Base-by-base conservation (phyloP, 2,888 invertebrate genomes). In the Chromoteleia sp. region DNA sequence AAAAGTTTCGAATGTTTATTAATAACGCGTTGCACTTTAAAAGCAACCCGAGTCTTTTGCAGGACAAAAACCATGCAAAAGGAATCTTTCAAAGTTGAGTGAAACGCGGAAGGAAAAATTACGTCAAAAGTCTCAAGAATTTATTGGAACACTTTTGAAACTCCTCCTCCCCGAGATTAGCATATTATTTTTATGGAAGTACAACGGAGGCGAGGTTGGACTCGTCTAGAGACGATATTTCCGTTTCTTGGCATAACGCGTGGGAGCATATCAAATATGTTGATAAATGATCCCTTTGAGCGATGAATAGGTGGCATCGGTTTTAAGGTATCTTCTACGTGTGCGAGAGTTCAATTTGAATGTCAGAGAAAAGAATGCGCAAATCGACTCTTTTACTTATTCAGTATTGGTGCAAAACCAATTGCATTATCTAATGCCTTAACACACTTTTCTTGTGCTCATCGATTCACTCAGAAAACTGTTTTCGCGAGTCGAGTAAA, bases 241-340 rank as follows among this genome's bases (percentile, higher is more conserved):
- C 78, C 82, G 83, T 84, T 80, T 83, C 80, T 83, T 70, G 80
- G 84, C 68, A 70, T 84, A 82, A 84, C 84, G 85, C 84, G 86
- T 86, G 84, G 85, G 86, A 89, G 89, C 90, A 89, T 89, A 91
- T 91, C 91, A 90, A 91, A 91, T 91, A 91, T 90, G 91, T 91
- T 91, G 91, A 91, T 91, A 91, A 91, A 91, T 90, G 91, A 90
- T 91, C 86, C 88, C 90, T 91, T 89, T 90, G 90, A 91, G 88
- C 88, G 87, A 88, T 86, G 88, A 89, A 88, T 89, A 87, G 87
- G 83, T 84, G 87, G 86, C 86, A 85, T 86, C 86, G 86, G 83
- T 63, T 82, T 82, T 83, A 82, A 84, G 86, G 73, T 84, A 86
- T 87, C 87, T 86, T 87, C 87, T 86, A 85, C 86, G 83, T 84